Evolutionary conservation across 2,888 invertebrate genomes (phyloP), one percentile per base, ranked within the genome.

Genomic region (Hyppa rectilinea): DNA sequence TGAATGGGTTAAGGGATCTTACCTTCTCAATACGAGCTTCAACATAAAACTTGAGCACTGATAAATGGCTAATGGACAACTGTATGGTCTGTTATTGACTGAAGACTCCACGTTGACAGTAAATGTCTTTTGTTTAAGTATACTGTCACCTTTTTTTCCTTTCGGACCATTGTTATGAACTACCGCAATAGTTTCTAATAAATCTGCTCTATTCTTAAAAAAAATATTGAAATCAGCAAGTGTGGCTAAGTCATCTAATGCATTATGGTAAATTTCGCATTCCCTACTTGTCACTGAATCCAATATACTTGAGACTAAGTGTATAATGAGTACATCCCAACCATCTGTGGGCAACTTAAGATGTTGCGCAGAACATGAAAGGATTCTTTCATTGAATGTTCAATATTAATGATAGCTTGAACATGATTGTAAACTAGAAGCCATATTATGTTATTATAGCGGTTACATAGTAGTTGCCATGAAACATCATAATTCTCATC

Each of bases 401-500:
- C n/a, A n/a, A n/a, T n/a, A n/a, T n/a, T n/a, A 53, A 31, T 3
- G 34, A 34, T 53, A 34, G 53, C 53, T 38, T 55, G 55, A 55
- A 55, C 55, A 55, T 55, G 55, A 38, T 38, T 55, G 23, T 55
- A 55, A 55, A 38, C 55, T 38, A 55, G 55, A 34, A 55, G 55
- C 23, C 55, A 38, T n/a, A n/a, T n/a, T 38, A 36, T 55, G 17
- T 55, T 52, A 50, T 36, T 62, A 20, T 40, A 62, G 29, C 26
- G 62, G 38, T 50, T 38, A 62, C 36, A 63, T 29, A 63, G 17
- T 43, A 63, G 53, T n/a, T 63, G 31, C 53, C 63, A 63, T 53
- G 53, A 53, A 53, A 53, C 43, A 53, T 63, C 53, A 63, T 53
- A 63, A 63, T 63, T 63, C 6, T 40, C 43, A 43, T 52, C 63